These are phyloP conservation scores for Anthonomus grandis DNA, from an alignment of 1,140 invertebrate genomes.

Conservation along the genomic window DNA sequence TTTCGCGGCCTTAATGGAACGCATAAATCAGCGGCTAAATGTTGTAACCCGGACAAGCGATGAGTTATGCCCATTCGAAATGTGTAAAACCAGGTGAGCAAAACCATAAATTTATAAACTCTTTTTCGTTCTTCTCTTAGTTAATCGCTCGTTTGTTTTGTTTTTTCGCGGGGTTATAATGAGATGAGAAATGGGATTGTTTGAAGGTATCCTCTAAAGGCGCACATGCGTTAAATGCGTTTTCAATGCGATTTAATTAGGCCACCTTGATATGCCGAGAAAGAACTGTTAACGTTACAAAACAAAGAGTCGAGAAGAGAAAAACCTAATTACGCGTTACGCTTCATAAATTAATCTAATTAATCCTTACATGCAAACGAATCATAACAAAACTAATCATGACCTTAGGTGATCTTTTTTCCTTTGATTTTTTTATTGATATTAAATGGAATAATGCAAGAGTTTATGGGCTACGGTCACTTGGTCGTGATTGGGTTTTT, in stretches of 20 bases:
- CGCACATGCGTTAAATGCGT: background rate
- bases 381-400: background rate
- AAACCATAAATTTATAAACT: conserved; percentile 25
- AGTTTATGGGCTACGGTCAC: no score
- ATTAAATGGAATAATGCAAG: no score
- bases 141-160: background rate
- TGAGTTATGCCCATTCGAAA: conserved; percentile 28
- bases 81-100: conserved; percentile 30
- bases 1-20: conserved; percentile 25
- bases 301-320: background rate
- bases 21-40: conserved; percentile 26
- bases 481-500: no score
- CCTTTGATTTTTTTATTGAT: no score
- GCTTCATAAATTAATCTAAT: conserved; percentile 20
- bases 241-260: conserved; percentile 2
- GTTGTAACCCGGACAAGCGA: conserved; percentile 23
- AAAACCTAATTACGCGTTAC: conserved; percentile 13
- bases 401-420: conserved; percentile 8
- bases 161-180: background rate
- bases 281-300: no score
- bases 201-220: background rate
- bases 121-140: background rate
- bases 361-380: conserved; percentile 13
- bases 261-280: background rate
- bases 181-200: background rate